A percentile compares a stretch with the other conserved stretches of the same genome.
phyloP scores from a whole-genome alignment of 2,113 vertebrate genomes.

The Oncorhynchus mykiss region DNA sequence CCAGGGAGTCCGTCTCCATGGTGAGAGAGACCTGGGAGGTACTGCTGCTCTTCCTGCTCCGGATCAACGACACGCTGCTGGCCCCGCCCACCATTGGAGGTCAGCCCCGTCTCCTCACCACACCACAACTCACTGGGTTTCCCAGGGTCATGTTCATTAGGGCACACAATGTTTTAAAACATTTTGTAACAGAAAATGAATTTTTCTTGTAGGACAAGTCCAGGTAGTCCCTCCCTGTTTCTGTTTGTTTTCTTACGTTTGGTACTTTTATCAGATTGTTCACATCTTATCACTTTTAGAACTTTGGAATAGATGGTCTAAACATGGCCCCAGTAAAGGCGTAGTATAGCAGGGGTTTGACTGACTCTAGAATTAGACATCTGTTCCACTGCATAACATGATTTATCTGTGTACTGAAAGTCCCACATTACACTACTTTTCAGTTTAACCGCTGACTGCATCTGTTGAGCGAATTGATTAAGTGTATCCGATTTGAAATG shows the following conservation, averaged over 20 bases:
- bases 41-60: conserved; percentile 90
- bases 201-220: no score
- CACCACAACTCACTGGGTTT: neutral
- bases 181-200: neutral
- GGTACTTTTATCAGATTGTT: neutral
- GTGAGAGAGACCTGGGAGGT: conserved; percentile 96
- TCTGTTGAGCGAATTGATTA: no score
- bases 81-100: conserved; percentile 90
- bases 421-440: neutral
- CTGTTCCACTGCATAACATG: neutral
- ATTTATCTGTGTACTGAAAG: neutral
- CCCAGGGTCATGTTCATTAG: neutral
- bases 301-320: neutral
- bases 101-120: conserved; percentile 40
- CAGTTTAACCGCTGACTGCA: neutral
- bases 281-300: neutral
- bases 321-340: neutral
- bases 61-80: conserved; percentile 91
- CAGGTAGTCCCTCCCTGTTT: neutral
- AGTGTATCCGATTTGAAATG: no score
- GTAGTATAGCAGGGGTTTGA: neutral
- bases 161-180: neutral
- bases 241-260: neutral
- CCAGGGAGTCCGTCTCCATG: conserved; percentile 88
- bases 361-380: neutral